phyloP scores from a whole-genome alignment of 2,888 invertebrate species.

The Linnaemya tessellans region DNA sequence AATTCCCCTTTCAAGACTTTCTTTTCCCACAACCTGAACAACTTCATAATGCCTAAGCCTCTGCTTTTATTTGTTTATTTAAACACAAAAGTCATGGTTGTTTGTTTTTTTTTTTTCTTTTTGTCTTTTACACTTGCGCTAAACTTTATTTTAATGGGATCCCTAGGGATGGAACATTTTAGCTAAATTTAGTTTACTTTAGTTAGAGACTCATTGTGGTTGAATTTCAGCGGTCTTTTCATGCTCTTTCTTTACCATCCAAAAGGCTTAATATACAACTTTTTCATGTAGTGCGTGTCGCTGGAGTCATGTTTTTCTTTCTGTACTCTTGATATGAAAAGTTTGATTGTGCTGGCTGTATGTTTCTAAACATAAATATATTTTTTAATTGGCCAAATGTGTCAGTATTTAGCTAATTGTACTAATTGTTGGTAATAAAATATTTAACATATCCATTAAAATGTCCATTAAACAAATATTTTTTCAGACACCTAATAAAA shows the following conservation, averaged over 20 bases:
- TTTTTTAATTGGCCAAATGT: constrained; percentile 68
- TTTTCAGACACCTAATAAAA: constrained; percentile 67
- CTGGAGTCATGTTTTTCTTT: constrained; percentile 53
- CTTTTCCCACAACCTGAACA: too few species aligned
- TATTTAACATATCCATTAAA: constrained; percentile 71
- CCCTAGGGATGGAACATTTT: constrained; percentile 65
- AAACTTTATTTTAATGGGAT: constrained; percentile 71
- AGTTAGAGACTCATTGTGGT: constrained; percentile 22
- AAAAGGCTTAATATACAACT: constrained; percentile 66
- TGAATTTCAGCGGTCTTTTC: constrained; percentile 30
- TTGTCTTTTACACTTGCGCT: constrained; percentile 67
- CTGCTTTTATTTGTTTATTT: constrained; percentile 66
- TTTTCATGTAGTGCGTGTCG: constrained; percentile 61
- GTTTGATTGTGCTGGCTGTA: constrained; percentile 23
- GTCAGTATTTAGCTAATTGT: constrained; percentile 68
- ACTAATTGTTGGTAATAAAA: constrained; percentile 71
- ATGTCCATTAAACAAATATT: constrained; percentile 65
- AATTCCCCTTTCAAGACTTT: neutral
- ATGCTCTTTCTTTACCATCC: constrained; percentile 33
- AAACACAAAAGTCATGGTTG: constrained; percentile 54
- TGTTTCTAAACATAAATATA: constrained; percentile 57
- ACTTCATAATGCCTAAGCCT: neutral
- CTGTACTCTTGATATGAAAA: constrained; percentile 25
- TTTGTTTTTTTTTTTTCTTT: constrained; percentile 12
- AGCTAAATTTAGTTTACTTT: constrained; percentile 55